phyloP scores from a whole-genome alignment of 2,888 invertebrate genomes.

The Leucophenga montana region DNA sequence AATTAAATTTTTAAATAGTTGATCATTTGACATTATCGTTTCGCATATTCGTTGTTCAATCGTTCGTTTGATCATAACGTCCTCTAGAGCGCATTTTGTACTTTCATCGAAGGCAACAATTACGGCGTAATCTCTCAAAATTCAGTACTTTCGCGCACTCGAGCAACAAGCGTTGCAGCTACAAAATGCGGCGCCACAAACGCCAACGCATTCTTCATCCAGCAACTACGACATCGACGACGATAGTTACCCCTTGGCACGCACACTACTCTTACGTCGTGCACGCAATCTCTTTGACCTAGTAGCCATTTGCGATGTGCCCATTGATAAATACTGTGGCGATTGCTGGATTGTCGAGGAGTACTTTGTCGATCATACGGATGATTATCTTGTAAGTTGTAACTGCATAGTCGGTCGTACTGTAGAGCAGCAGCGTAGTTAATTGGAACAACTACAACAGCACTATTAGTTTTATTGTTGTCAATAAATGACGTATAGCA shows the following conservation, averaged over 20 bases:
- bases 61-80: background rate
- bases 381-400: conserved; percentile 67
- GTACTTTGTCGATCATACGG: conserved; percentile 65
- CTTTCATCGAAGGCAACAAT: background rate
- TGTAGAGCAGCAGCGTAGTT: no score
- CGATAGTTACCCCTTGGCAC: conserved; percentile 41
- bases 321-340: conserved; percentile 63
- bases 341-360: conserved; percentile 70
- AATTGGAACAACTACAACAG: no score
- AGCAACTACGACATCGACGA: background rate
- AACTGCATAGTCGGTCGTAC: no score
- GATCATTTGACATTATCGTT: conserved; percentile 60
- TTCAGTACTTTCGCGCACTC: conserved; percentile 66
- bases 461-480: no score
- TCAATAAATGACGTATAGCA: no score
- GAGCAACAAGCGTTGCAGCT: conserved; percentile 50
- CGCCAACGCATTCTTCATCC: conserved; percentile 24
- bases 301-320: conserved; percentile 63
- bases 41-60: background rate
- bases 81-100: background rate
- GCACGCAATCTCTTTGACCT: conserved; percentile 67
- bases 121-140: conserved; percentile 49
- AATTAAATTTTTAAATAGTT: conserved; percentile 43
- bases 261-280: conserved; percentile 51
- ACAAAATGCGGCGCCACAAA: conserved; percentile 48